Evolutionary conservation across 2,888 invertebrate species (phyloP).

Genomic region (Caenorhabditis sp.): DNA sequence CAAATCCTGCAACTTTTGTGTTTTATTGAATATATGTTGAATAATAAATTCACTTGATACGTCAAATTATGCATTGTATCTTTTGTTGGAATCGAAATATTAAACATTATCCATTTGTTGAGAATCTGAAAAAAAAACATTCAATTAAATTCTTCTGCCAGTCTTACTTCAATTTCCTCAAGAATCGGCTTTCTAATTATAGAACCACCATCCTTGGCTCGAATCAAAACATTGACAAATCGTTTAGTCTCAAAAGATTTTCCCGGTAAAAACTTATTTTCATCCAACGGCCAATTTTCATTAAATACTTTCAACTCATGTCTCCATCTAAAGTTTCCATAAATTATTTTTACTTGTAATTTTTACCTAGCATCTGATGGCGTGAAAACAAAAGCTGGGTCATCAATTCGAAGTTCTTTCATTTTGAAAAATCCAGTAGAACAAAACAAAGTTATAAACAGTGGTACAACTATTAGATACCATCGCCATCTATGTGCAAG

Average conservation of each 20-base stretch:
- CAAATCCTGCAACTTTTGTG: too few species aligned
- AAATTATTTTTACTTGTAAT: not conserved
- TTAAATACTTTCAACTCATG: conserved; percentile 78
- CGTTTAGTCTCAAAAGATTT: conserved; percentile 82
- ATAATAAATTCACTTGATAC: conserved; percentile 78
- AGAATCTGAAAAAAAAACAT: conserved; percentile 63
- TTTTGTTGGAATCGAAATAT: conserved; percentile 77
- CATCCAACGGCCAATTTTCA: conserved; percentile 80
- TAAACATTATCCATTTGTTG: conserved; percentile 79
- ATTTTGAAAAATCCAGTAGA: conserved; percentile 78
- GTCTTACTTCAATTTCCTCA: conserved; percentile 71
- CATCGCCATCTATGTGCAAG: conserved; percentile 72
- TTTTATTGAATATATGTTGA: too few species aligned
- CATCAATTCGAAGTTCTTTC: conserved; percentile 78
- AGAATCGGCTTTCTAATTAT: conserved; percentile 77
- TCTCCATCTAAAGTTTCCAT: conserved; percentile 75
- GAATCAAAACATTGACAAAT: conserved; percentile 79
- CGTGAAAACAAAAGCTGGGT: conserved; percentile 82
- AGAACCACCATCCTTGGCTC: conserved; percentile 79
- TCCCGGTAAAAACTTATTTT: conserved; percentile 82
- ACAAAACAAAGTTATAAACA: conserved; percentile 72
- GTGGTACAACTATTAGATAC: conserved; percentile 75
- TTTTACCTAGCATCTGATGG: conserved; percentile 79
- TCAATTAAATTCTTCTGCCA: not conserved
- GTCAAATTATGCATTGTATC: conserved; percentile 78